Evolutionary conservation across 2,888 invertebrate genomes (phyloP).

Genomic region (Sabatieria punctata): DNA sequence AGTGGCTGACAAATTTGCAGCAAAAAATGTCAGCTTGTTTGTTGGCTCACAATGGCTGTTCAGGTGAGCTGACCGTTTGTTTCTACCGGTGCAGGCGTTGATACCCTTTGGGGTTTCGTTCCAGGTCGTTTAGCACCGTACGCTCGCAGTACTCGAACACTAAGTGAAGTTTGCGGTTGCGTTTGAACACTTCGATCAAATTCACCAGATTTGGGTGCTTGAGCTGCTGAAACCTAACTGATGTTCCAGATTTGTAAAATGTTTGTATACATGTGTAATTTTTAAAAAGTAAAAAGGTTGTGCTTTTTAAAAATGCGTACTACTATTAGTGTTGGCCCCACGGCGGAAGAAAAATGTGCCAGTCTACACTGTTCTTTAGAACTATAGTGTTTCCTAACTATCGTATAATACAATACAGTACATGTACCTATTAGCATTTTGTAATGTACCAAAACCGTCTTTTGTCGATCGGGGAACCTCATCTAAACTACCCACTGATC

Average conservation of each 20-base stretch:
- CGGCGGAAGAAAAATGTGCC: too few species aligned
- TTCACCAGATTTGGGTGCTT: conserved; percentile 96
- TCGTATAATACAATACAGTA: background rate
- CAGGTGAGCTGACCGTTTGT: too few species aligned
- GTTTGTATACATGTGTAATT: too few species aligned
- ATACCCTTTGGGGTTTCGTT: conserved; percentile 72
- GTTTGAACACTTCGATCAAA: conserved; percentile 85
- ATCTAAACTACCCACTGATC: too few species aligned
- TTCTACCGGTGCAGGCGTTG: too few species aligned
- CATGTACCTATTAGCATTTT: background rate
- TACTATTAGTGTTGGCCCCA: too few species aligned
- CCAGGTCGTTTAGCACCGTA: conserved; percentile 86
- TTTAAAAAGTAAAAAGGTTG: too few species aligned
- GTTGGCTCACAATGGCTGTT: background rate
- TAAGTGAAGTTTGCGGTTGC: conserved; percentile 80
- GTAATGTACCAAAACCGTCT: background rate
- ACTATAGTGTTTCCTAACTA: too few species aligned
- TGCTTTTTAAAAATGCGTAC: too few species aligned
- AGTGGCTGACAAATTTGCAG: too few species aligned
- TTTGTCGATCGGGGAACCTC: too few species aligned
- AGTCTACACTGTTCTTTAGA: too few species aligned
- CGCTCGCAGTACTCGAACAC: conserved; percentile 98
- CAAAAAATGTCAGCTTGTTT: background rate
- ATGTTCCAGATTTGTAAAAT: background rate
- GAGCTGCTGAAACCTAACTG: conserved; percentile 54